A percentile compares a stretch with the other conserved stretches of the same genome.
Evolutionary conservation across 2,888 invertebrate species (phyloP).

Genomic region (Synanthedon vespiformis): DNA sequence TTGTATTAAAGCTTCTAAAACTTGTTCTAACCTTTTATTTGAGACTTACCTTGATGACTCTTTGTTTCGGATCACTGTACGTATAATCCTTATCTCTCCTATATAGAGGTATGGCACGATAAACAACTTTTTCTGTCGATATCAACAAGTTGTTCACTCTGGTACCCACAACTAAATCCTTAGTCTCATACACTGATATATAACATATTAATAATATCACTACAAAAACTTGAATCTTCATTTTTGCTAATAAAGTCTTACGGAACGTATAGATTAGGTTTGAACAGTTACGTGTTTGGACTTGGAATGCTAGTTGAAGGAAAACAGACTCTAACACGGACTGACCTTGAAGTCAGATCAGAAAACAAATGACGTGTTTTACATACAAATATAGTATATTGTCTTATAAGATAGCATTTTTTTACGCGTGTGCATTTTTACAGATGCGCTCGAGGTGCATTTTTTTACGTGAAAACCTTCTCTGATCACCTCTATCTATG

Average conservation of each 20-base stretch:
- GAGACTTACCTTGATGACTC: conserved; percentile 45
- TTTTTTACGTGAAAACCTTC: too few species aligned
- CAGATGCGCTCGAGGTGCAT: too few species aligned
- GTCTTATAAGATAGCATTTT: too few species aligned
- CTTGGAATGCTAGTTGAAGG: conserved; percentile 14
- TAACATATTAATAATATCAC: conserved; percentile 29
- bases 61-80: conserved; percentile 41
- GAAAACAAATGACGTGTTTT: background rate
- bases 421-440: too few species aligned
- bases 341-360: conserved; percentile 24
- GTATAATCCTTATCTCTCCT: conserved; percentile 48
- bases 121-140: conserved; percentile 46
- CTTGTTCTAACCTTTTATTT: background rate
- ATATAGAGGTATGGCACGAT: conserved; percentile 32
- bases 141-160: conserved; percentile 49
- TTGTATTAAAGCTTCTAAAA: too few species aligned
- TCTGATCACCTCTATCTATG: too few species aligned
- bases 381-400: too few species aligned
- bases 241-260: conserved; percentile 23
- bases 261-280: conserved; percentile 16
- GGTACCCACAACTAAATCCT: conserved; percentile 44
- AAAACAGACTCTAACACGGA: conserved; percentile 23
- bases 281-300: conserved; percentile 10
- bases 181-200: conserved; percentile 32
- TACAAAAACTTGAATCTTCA: conserved; percentile 30